Evolutionary conservation across 30 jellyfish, hydroid and myxozoan genomes (phyloP).

Genomic region (Morbakka virulenta): DNA sequence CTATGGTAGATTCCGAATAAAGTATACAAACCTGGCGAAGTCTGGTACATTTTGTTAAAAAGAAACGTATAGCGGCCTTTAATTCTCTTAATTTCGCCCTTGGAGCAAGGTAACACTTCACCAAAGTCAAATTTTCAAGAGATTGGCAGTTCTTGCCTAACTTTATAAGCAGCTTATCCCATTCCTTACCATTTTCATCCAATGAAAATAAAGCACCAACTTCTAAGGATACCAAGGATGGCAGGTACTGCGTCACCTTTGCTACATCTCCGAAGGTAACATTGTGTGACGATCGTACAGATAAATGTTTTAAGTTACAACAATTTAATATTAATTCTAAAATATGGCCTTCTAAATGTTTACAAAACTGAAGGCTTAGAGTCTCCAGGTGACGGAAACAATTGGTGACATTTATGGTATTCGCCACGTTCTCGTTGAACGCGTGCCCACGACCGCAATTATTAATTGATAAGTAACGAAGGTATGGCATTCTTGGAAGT

Average conservation of each 20-base stretch:
- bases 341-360: constrained; percentile 3
- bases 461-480: constrained; percentile 22
- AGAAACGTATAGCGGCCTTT: too few species aligned
- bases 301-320: constrained; percentile 6
- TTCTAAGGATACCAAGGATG: constrained; percentile 7
- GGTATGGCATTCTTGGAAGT: constrained; percentile 6
- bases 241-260: background rate
- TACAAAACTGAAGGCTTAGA: constrained; percentile 38
- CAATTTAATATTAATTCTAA: constrained; percentile 9
- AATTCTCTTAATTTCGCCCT: too few species aligned
- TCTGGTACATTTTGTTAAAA: too few species aligned
- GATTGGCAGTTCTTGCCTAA: constrained; percentile 22
- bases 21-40: too few species aligned
- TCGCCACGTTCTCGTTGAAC: constrained; percentile 16
- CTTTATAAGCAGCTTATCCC: constrained; percentile 22
- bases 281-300: constrained; percentile 37
- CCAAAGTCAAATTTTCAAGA: constrained; percentile 8
- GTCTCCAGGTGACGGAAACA: constrained; percentile 25
- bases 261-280: constrained; percentile 16
- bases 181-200: constrained; percentile 11
- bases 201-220: constrained; percentile 32
- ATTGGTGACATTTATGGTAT: background rate
- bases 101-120: too few species aligned
- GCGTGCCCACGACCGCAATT: constrained; percentile 60
- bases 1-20: too few species aligned